A percentile compares a stretch with the other conserved stretches of the same genome.
These are phyloP conservation scores for Pseudochirops corinnae DNA, from an alignment of 2,797 vertebrate species.

Conservation along the genomic window DNA sequence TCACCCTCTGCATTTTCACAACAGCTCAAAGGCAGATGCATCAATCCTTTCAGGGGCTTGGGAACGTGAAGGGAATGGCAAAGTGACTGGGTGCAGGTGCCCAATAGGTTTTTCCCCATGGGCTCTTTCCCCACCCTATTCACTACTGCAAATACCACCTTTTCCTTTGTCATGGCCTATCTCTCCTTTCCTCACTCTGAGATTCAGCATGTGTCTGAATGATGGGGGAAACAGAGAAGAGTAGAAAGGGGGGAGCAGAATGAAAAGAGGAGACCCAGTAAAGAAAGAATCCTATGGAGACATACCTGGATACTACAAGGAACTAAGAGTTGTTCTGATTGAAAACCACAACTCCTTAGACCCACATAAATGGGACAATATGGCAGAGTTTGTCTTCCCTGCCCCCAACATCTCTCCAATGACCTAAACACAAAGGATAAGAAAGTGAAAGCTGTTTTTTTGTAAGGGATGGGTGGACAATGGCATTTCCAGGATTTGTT, in stretches of 20 bases:
- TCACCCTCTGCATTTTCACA: conserved; percentile 81
- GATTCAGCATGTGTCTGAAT: conserved; percentile 48
- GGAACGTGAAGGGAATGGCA: conserved; percentile 81
- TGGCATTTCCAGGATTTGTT: neutral
- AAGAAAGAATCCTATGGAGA: neutral
- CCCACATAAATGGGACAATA: neutral
- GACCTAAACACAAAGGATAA: neutral
- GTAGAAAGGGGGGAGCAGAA: conserved; percentile 16
- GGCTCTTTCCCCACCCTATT: conserved; percentile 31
- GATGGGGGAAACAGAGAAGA: conserved; percentile 4
- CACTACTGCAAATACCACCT: neutral
- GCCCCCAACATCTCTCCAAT: neutral
- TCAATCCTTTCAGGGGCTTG: conserved; percentile 82
- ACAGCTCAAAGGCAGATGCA: conserved; percentile 84
- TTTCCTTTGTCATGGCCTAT: neutral
- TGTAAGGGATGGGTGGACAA: neutral
- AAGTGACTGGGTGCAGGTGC: conserved; percentile 74
- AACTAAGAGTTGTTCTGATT: conserved; percentile 17
- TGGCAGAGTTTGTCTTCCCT: neutral
- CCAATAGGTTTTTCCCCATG: conserved; percentile 66
- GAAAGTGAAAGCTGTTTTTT: neutral
- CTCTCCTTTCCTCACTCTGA: conserved; percentile 17
- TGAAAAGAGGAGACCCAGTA: neutral
- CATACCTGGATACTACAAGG: neutral
- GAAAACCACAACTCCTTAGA: conserved; percentile 27